A percentile compares a stretch with the other conserved stretches of the same genome.
Conservation (phyloP, 2,888 invertebrate genomes). For the Merodon equestris region DNA sequence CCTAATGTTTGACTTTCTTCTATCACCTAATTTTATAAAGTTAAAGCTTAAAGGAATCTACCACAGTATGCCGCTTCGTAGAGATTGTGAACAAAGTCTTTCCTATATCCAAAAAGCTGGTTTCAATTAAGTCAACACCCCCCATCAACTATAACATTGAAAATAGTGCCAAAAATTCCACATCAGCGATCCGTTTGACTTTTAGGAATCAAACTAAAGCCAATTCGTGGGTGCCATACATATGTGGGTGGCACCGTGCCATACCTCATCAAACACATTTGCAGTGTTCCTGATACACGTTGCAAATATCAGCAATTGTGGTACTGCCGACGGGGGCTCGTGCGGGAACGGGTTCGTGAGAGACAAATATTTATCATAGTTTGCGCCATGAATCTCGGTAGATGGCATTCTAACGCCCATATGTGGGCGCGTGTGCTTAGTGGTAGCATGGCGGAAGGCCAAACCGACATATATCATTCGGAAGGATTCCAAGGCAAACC, state of each 20-base stretch:
- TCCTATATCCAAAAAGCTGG: neutral
- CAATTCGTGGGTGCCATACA: neutral
- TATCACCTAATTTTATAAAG: no score
- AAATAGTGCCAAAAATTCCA: neutral
- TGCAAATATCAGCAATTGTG: neutral
- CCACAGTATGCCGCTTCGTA: no score
- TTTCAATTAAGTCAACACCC: no score
- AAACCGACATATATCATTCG: constrained; percentile 47
- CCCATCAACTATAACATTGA: neutral
- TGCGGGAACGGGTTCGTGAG: constrained; percentile 23
- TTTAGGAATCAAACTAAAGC: neutral
- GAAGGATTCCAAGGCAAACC: constrained; percentile 34
- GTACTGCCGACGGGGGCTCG: constrained; percentile 29
- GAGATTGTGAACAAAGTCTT: no score
- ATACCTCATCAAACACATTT: constrained; percentile 16
- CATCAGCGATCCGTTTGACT: neutral
- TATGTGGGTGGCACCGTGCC: no score
- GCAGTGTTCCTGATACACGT: constrained; percentile 10
- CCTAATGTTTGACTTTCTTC: no score
- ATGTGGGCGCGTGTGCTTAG: constrained; percentile 1
- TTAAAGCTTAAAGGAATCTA: no score
- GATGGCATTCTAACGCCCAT: neutral
- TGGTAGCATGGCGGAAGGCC: constrained; percentile 8
- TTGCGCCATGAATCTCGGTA: constrained; percentile 24
- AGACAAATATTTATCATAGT: constrained; percentile 48